Base-by-base conservation (phyloP, 2,888 invertebrate species). In the Athalia cordata region DNA sequence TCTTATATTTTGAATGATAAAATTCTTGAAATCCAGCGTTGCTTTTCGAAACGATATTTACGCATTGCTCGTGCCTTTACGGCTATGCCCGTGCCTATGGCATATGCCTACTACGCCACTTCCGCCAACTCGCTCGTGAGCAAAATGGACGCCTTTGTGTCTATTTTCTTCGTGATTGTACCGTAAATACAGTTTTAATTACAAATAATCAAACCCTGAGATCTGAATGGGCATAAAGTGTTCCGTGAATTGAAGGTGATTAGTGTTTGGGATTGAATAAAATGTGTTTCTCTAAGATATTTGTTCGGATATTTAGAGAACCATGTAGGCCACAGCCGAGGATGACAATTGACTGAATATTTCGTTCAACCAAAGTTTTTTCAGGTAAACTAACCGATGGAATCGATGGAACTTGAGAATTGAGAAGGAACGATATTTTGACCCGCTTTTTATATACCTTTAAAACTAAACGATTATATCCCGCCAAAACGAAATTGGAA, bases 101-200 rank as follows among this genome's bases (percentile, higher is more conserved):
- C 66, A 84, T 83, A 83, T 85, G 86, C 86, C 87, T 85, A 86
- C 87, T 88, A 89, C 89, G 89, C 88, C 87, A 89, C 89, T 89
- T 89, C 89, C 89, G 89, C 86, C 86, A 86, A 85, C 87, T 87
- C 88, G 86, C 87, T 87, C 85, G 85, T 87, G 87, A 89, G 86
- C 89, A 90, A 90, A 90, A 90, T 90, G 90, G 90, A 90, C 89
- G 89, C 89, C 89, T 90, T 90, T 89, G 89, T 90, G 88, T 89
- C 90, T 89, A 89, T 90, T 90, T 90, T 89, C 89, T 85, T 89
- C 85, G 86, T 85, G 87, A 86, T 87, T 85, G 83, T 83, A 87
- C 86, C 87, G 89, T 89, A 89, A 89, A 89, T 88, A 89, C 85
- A 85, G 84, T 83, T 85, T 9, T 52, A 5, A 45, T 47, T 13